Evolutionary conservation across 2,888 invertebrate species (phyloP).

Genomic region (Microdon myrmicae): DNA sequence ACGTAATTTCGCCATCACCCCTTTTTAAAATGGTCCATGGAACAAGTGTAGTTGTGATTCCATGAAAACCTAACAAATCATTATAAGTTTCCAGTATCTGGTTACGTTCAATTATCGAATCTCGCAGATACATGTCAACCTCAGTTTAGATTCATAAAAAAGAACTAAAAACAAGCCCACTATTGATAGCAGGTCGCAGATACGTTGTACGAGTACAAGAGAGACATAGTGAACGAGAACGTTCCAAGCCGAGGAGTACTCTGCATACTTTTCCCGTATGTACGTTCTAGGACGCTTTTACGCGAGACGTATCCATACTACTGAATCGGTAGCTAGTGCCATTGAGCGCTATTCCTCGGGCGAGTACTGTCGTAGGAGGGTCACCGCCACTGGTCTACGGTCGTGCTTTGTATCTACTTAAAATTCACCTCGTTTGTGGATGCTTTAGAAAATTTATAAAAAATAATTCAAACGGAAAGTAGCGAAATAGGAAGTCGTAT

Average conservation of each 20-base stretch:
- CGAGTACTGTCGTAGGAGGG: constrained; percentile 65
- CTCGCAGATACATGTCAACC: constrained; percentile 36
- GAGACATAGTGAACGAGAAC: constrained; percentile 31
- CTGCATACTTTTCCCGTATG: constrained; percentile 22
- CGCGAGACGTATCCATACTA: constrained; percentile 18
- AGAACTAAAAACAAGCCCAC: constrained; percentile 8
- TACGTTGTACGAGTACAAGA: constrained; percentile 42
- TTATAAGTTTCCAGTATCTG: constrained; percentile 44
- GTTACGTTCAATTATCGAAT: constrained; percentile 41
- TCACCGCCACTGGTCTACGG: constrained; percentile 47
- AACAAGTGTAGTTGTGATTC: constrained; percentile 21
- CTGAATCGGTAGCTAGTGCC: constrained; percentile 19
- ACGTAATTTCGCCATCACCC: constrained; percentile 21
- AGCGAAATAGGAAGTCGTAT: not conserved
- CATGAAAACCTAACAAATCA: constrained; percentile 34
- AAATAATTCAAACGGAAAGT: not conserved
- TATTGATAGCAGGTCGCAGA: constrained; percentile 18
- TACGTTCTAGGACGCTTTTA: constrained; percentile 45
- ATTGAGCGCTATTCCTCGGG: constrained; percentile 59
- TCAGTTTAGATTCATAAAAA: constrained; percentile 14
- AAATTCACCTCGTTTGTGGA: not conserved
- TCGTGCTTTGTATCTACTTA: constrained; percentile 3
- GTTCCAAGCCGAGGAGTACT: no score
- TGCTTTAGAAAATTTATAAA: constrained; percentile 4
- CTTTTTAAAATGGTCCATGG: no score